These are phyloP conservation scores for Nebria ingens DNA, from an alignment of 1,140 invertebrate species.

Conservation along the genomic window DNA sequence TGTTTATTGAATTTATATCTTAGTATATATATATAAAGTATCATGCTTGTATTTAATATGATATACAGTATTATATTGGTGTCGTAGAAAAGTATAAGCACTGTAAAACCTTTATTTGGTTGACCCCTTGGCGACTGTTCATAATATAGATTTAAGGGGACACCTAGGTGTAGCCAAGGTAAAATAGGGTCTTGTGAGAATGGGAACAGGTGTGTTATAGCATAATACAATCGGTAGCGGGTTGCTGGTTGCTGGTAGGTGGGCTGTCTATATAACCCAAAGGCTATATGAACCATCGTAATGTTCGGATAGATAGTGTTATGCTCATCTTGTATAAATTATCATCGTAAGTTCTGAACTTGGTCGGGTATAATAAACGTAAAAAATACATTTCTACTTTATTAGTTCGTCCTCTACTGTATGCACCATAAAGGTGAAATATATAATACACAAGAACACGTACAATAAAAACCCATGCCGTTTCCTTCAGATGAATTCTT, in stretches of 20 bases:
- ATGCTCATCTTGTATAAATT: slow-evolving; percentile 6
- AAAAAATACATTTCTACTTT: slow-evolving; percentile 8
- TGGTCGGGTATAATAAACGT: slow-evolving; percentile 6
- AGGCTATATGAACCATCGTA: too few species aligned
- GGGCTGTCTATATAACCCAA: not conserved
- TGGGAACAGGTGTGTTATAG: not conserved
- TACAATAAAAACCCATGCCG: not conserved
- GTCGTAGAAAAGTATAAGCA: too few species aligned
- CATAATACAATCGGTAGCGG: too few species aligned
- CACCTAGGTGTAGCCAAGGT: too few species aligned
- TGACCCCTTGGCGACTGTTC: too few species aligned
- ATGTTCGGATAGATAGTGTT: not conserved
- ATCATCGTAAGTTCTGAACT: slow-evolving; percentile 5
- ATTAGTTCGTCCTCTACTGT: slow-evolving; percentile 2
- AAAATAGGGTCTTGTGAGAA: not conserved
- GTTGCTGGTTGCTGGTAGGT: not conserved
- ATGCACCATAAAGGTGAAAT: slow-evolving; percentile 7
- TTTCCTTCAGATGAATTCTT: not conserved
- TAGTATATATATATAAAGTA: too few species aligned
- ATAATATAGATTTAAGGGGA: too few species aligned
- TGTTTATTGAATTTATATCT: too few species aligned
- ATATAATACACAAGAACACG: not conserved
- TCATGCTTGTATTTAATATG: too few species aligned
- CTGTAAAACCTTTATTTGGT: too few species aligned
- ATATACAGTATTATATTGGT: too few species aligned